Percentiles rank a stretch among this genome's conserved stretches.
phyloP scores from a whole-genome alignment of 2,888 invertebrate species.

The Eudemis profundana region DNA sequence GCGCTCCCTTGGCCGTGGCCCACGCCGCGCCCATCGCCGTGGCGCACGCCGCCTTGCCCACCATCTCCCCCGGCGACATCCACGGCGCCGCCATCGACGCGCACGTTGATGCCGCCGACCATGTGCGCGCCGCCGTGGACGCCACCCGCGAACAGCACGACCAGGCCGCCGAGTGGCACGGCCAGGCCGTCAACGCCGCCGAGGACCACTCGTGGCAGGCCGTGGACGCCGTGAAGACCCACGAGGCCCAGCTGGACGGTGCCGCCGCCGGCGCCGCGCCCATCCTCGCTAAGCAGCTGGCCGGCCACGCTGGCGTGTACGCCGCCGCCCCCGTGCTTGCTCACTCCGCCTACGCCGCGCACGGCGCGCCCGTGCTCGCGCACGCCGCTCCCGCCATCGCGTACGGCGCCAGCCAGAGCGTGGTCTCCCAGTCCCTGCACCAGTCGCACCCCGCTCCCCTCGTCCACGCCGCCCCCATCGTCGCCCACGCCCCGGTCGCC shows the following conservation, averaged over 20 bases:
- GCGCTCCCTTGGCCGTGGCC: conserved; percentile 58
- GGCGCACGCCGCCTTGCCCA: conserved; percentile 61
- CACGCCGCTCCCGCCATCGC: conserved; percentile 36
- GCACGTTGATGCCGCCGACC: conserved; percentile 78
- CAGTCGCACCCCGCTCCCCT: conserved; percentile 35
- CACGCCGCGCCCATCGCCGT: conserved; percentile 59
- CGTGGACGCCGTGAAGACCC: conserved; percentile 78
- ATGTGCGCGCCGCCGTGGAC: conserved; percentile 76
- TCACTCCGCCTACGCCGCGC: conserved; percentile 43
- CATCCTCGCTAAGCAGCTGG: conserved; percentile 36
- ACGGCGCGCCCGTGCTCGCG: conserved; percentile 34
- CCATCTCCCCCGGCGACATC: conserved; percentile 79
- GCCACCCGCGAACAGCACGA: conserved; percentile 77
- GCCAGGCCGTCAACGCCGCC: conserved; percentile 79
- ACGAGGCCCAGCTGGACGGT: conserved; percentile 74
- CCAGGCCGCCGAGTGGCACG: conserved; percentile 78
- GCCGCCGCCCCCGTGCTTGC: conserved; percentile 50
- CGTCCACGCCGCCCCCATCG: conserved; percentile 49
- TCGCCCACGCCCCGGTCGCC: conserved; percentile 49
- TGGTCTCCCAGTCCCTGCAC: conserved; percentile 28
- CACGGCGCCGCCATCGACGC: conserved; percentile 79
- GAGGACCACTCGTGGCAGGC: conserved; percentile 81
- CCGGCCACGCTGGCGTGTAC: conserved; percentile 49
- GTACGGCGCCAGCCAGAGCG: conserved; percentile 29
- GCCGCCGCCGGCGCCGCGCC: conserved; percentile 59